Conservation (phyloP, 2,888 invertebrate species). For the Panopea generosa region DNA sequence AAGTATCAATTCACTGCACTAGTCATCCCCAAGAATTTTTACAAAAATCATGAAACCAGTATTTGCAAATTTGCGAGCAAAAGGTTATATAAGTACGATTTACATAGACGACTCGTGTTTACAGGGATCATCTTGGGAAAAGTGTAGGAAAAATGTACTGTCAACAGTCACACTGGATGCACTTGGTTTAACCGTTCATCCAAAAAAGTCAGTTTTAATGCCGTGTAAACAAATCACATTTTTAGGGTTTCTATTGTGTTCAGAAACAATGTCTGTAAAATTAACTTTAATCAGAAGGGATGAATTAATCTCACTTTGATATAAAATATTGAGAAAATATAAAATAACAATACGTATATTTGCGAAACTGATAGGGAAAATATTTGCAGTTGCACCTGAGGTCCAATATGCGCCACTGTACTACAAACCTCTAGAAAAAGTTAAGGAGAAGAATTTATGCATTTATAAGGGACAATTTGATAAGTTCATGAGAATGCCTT, state of each 20-base stretch:
- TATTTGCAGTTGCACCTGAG: background rate
- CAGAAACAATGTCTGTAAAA: slow-evolving; percentile 26
- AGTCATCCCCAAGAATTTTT: slow-evolving; percentile 1
- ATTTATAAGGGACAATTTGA: background rate
- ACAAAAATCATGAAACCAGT: slow-evolving; percentile 18
- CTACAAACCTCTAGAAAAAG: background rate
- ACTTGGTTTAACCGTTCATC: slow-evolving; percentile 51
- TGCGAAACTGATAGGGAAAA: no score
- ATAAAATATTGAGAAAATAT: background rate
- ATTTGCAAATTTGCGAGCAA: slow-evolving; percentile 1
- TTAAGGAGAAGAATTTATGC: background rate
- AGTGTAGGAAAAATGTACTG: no score
- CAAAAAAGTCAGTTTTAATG: slow-evolving; percentile 47
- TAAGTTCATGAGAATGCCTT: no score
- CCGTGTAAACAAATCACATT: slow-evolving; percentile 46
- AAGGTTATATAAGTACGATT: background rate
- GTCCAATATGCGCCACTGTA: background rate
- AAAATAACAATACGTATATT: no score
- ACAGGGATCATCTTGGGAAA: no score
- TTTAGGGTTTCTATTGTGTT: slow-evolving; percentile 15
- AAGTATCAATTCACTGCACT: slow-evolving; percentile 39
- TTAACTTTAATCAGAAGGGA: background rate
- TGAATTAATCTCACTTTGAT: background rate
- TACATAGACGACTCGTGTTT: slow-evolving; percentile 13
- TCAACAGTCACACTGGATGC: slow-evolving; percentile 20